Conservation (phyloP, 1,140 invertebrate genomes). For the Anadara kagoshimensis region DNA sequence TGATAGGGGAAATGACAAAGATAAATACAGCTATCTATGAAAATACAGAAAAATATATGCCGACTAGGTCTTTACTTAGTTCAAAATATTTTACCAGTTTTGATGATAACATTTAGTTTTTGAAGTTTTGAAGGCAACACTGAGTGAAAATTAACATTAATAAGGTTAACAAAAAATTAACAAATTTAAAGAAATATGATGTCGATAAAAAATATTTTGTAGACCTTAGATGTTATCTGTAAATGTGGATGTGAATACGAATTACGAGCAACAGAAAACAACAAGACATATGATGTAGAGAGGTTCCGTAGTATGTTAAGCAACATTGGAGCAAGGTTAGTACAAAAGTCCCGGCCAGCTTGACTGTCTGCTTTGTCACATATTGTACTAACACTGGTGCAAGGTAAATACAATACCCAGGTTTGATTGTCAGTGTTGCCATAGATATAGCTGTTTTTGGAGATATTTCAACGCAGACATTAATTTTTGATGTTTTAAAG, state of each 20-base stretch:
- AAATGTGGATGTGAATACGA: slow-evolving; percentile 54
- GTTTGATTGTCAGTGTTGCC: too few relatives aligned
- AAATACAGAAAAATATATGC: too few relatives aligned
- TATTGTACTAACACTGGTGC: too few relatives aligned
- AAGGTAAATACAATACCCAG: too few relatives aligned
- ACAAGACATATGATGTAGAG: slow-evolving; percentile 36
- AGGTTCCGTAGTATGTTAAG: slow-evolving; percentile 33
- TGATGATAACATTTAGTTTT: not conserved
- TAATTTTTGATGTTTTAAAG: too few relatives aligned
- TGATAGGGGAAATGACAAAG: too few relatives aligned
- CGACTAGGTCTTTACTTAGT: not conserved
- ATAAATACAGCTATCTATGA: too few relatives aligned
- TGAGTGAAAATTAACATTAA: not conserved
- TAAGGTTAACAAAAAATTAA: not conserved
- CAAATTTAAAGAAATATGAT: not conserved
- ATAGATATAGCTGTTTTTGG: too few relatives aligned
- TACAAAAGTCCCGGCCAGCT: not conserved
- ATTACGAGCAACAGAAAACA: slow-evolving; percentile 36
- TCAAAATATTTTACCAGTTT: not conserved
- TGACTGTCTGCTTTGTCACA: too few relatives aligned
- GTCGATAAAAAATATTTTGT: slow-evolving; percentile 14
- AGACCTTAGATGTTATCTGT: slow-evolving; percentile 57
- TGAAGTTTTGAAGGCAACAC: not conserved
- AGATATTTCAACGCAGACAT: too few relatives aligned
- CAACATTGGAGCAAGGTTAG: slow-evolving; percentile 28